Evolutionary conservation across 2,888 invertebrate species (phyloP), one percentile per base, ranked within the genome.

Genomic region (Epsilonema sp.): DNA sequence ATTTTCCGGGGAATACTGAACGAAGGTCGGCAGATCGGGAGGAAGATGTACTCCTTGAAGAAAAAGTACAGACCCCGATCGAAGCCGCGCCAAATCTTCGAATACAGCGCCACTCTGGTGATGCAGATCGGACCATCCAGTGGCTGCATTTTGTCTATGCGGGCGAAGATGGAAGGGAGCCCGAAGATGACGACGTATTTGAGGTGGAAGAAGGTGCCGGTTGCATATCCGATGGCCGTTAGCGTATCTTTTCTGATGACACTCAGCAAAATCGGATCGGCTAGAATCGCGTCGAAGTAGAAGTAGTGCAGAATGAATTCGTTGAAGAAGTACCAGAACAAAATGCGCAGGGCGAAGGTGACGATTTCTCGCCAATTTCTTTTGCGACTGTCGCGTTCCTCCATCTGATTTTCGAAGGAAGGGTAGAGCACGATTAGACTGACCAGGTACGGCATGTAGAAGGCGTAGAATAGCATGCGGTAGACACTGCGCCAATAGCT

Each of bases 121-220:
- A 70, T 62, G 58, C 70, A 70, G 47, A 65, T 67, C 2, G 70
- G 69, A 23, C 62, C 61, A 1, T 53, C 51, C 0, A 65, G 62
- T 2, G 68, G 66, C 19, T 62, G 57, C 52, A 71, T 58, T 42
- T 62, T 62, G 54, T 70, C 70, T 16, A 69, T 44, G 37, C 55
- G 54, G 5, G 68, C 67, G 36, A 70, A 55, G 19, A 63, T 52
- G 0, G 64, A 56, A 1, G 67, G 66, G 1, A 67, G 44, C 2
- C 70, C 70, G 54, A 67, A 70, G 48, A 70, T 62, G n/a, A 68
- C 63, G 2, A 66, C 58, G 53, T 70, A 70, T 51, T 70, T 70
- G 19, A 66, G 50, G 59, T 68, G 67, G 58, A 71, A 71, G 54
- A 67, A 67, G 49, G 66, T 64, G 21, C 39, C 39, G 39, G 21